Base-by-base conservation (phyloP, 2,113 vertebrate species). In the Coreoperca whiteheadi region DNA sequence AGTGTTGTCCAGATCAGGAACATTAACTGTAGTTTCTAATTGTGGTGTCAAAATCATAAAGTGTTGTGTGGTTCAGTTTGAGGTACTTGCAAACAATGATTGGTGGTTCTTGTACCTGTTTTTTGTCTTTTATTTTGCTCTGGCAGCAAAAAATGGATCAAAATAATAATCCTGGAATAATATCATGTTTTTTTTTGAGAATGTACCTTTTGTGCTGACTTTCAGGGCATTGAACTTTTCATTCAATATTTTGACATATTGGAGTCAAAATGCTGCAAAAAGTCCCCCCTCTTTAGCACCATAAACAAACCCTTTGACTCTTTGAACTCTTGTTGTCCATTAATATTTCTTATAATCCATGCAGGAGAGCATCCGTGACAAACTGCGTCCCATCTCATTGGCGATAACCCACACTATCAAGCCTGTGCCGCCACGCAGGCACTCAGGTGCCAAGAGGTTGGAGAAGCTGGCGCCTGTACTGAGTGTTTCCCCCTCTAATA, bases 291-390 rank as follows among this genome's bases (percentile, higher is more conserved):
- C 4, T 53, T 79, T 61, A 2, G 21, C 12, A 23, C 10, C 12
- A 66, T 10, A 18, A 57, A 61, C 16, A 16, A 14, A 21, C 25
- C 25, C 30, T 48, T 51, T 74, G 8, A 28, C 4, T 18, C 32
- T 25, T 30, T 2, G 18, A n/a, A n/a, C n/a, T n/a, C 23, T 25
- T 72, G 3, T 56, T 61, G 30, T 61, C 8, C 8, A 8, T 57
- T 25, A 21, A 61, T 41, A 0, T 30, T 32, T 79, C 51, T 43
- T 37, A 8, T 23, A 20, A 30, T 54, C 82, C 43, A 0, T 68
- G 30, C 18, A 99, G 97, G 97, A 98, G 20, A 96, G 92, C 70
- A 93, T 98, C 82, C 95, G 92, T 50, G 98, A 98, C 93, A 99
- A 98, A 89, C 96, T 99, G 71, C 96, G 96, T 7, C 96, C 97